phyloP scores from a whole-genome alignment of 2,888 invertebrate genomes.

The Melinaea menophilus region DNA sequence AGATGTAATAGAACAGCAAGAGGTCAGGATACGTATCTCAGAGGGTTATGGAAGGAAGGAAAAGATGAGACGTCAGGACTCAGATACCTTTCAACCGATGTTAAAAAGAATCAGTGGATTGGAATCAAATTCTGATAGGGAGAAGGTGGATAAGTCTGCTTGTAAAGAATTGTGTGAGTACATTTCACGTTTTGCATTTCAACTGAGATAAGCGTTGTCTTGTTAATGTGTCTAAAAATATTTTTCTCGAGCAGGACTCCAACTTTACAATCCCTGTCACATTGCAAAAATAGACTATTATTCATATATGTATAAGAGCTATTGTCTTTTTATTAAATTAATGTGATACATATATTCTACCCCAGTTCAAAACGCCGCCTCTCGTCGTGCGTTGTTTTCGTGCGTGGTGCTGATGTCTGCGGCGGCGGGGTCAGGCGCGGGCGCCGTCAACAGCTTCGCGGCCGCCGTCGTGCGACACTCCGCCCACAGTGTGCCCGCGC shows the following conservation, averaged over 20 bases:
- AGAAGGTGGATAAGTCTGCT: slow-evolving; percentile 44
- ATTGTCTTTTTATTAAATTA: too few relatives aligned
- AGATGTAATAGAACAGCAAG: slow-evolving; percentile 71
- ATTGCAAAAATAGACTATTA: too few relatives aligned
- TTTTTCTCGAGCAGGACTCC: too few relatives aligned
- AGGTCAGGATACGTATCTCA: slow-evolving; percentile 65
- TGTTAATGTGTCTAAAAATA: too few relatives aligned
- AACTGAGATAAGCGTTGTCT: too few relatives aligned
- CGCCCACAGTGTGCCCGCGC: slow-evolving; percentile 51
- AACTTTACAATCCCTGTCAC: too few relatives aligned
- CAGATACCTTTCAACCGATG: slow-evolving; percentile 70
- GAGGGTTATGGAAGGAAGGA: slow-evolving; percentile 55
- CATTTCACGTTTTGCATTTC: not conserved
- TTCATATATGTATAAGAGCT: too few relatives aligned
- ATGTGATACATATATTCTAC: not conserved
- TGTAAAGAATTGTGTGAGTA: slow-evolving; percentile 63
- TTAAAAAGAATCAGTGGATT: slow-evolving; percentile 60
- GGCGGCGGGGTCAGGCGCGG: slow-evolving; percentile 65
- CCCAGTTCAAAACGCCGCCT: slow-evolving; percentile 57
- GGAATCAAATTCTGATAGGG: slow-evolving; percentile 60
- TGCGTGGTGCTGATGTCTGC: slow-evolving; percentile 55
- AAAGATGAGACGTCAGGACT: slow-evolving; percentile 54
- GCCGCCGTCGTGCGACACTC: slow-evolving; percentile 63
- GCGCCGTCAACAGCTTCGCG: slow-evolving; percentile 68
- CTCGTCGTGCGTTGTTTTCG: slow-evolving; percentile 59